Evolutionary conservation across 2,113 vertebrate genomes (phyloP).

Genomic region (Bucco capensis): DNA sequence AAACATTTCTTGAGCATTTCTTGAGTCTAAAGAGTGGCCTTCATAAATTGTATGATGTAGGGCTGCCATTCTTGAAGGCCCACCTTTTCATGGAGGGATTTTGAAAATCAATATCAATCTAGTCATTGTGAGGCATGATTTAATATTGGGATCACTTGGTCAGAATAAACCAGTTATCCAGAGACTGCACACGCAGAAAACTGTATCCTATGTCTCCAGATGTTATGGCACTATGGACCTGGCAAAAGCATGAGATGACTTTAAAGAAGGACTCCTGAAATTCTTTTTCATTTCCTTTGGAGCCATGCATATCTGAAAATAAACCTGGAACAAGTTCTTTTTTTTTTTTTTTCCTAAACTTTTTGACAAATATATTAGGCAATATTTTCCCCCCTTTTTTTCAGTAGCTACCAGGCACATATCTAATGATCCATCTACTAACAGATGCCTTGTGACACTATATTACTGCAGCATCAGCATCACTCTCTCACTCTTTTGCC

Average conservation of each 20-base stretch:
- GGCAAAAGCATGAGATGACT: not conserved
- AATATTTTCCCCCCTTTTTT: not conserved
- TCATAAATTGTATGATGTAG: not conserved
- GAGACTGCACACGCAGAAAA: not conserved
- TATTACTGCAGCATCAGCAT: conserved; percentile 57
- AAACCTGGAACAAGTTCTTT: not conserved
- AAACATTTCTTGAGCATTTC: not conserved
- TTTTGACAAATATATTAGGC: conserved; percentile 62
- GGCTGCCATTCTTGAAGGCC: not conserved
- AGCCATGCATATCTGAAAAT: not conserved
- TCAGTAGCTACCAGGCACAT: conserved; percentile 64
- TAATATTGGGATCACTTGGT: not conserved
- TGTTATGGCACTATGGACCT: not conserved
- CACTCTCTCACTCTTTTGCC: conserved; percentile 1
- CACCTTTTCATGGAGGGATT: not conserved
- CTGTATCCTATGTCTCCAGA: not conserved
- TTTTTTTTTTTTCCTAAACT: conserved; percentile 6
- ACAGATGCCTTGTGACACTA: conserved; percentile 61
- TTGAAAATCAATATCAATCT: not conserved
- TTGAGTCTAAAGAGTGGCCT: not conserved
- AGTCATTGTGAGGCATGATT: not conserved
- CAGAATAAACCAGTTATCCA: not conserved
- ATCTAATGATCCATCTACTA: conserved; percentile 80
- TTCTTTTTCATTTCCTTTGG: not conserved
- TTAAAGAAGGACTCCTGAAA: not conserved